Evolutionary conservation across 2,888 invertebrate genomes (phyloP).

Genomic region (Nasonia oneida): DNA sequence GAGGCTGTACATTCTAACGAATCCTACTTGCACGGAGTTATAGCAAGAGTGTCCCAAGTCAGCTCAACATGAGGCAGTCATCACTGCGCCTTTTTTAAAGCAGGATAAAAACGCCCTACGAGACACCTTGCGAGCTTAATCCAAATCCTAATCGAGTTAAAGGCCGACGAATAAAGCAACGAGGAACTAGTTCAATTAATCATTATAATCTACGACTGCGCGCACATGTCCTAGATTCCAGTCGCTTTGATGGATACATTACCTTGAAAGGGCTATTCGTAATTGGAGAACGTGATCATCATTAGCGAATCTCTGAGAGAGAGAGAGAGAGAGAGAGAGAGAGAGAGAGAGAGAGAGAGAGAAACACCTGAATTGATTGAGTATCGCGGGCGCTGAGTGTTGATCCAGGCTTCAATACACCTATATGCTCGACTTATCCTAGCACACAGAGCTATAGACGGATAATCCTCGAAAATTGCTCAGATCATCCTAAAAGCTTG

Average conservation of each 20-base stretch:
- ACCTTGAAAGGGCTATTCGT: conserved; percentile 6
- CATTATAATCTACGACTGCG: neutral
- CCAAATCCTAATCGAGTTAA: neutral
- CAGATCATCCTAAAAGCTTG: too few relatives aligned
- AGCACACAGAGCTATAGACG: too few relatives aligned
- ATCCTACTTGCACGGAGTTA: too few relatives aligned
- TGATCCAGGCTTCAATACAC: neutral
- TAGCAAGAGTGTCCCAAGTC: too few relatives aligned
- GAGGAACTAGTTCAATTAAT: conserved; percentile 6
- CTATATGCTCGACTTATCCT: too few relatives aligned
- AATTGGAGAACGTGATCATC: conserved; percentile 13
- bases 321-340: neutral
- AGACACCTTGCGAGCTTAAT: neutral
- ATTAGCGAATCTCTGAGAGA: neutral
- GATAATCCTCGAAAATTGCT: too few relatives aligned
- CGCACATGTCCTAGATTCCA: neutral
- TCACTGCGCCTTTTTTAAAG: neutral
- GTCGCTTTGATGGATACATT: conserved; percentile 28
- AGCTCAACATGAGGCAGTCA: too few relatives aligned
- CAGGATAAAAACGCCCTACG: too few relatives aligned
- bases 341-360: too few relatives aligned
- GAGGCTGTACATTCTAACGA: too few relatives aligned
- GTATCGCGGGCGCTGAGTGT: neutral
- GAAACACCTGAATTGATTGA: conserved; percentile 22
- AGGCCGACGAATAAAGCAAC: neutral